Evolutionary conservation across 1,140 invertebrate species (phyloP).

Genomic region (Cyclina sinensis): DNA sequence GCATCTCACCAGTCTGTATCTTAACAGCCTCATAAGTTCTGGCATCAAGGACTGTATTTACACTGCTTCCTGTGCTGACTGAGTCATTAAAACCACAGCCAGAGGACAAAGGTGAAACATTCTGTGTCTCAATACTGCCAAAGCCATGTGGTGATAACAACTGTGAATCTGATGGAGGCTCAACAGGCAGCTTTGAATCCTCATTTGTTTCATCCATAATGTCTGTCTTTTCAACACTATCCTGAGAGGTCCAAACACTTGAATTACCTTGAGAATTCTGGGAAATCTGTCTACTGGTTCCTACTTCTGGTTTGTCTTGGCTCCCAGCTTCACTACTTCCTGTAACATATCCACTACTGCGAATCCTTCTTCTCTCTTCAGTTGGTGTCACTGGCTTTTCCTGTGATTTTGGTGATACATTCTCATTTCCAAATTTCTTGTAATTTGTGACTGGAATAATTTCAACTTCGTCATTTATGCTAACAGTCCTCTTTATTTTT

Average conservation of each 20-base stretch:
- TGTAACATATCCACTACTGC: conserved; percentile 66
- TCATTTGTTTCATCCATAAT: neutral
- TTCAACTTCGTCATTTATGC: conserved; percentile 58
- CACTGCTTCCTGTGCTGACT: neutral
- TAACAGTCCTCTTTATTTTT: conserved; percentile 55
- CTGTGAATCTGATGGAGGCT: neutral
- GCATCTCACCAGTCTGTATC: neutral
- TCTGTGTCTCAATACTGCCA: neutral
- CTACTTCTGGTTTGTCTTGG: conserved; percentile 20
- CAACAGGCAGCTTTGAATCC: neutral
- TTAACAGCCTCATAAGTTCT: neutral
- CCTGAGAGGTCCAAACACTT: conserved; percentile 21
- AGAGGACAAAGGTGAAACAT: neutral
- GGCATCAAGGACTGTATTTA: neutral
- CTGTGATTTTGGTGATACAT: neutral
- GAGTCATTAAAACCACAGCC: neutral
- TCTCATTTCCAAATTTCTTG: neutral
- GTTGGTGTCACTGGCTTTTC: neutral
- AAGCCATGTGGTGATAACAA: neutral
- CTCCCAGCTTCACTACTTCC: conserved; percentile 44
- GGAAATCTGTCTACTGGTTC: neutral
- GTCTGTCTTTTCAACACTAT: conserved; percentile 4
- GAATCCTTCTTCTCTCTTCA: conserved; percentile 2
- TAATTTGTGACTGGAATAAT: neutral
- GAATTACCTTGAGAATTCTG: neutral